A percentile compares a stretch with the other conserved stretches of the same genome.
These are phyloP conservation scores for Proterorhinus semilunaris DNA, from an alignment of 2,113 vertebrate genomes.

Conservation along the genomic window DNA sequence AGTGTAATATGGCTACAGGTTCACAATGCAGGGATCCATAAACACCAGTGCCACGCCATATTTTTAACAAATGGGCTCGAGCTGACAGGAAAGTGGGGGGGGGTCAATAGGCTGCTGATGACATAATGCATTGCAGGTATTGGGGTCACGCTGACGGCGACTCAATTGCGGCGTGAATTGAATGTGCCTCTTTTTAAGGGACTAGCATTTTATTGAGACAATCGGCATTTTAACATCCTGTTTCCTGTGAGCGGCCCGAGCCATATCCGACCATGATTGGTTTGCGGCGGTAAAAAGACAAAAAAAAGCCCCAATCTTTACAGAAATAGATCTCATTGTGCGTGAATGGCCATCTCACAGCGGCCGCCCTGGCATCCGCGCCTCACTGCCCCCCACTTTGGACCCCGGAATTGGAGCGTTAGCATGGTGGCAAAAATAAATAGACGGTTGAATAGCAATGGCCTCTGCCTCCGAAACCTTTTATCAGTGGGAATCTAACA, in stretches of 20 bases:
- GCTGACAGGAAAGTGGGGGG: background rate
- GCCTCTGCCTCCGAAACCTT: slow-evolving; percentile 77
- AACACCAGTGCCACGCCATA: too few relatives aligned
- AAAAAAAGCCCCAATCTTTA: slow-evolving; percentile 59
- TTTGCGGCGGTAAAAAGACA: slow-evolving; percentile 59
- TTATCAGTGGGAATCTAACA: slow-evolving; percentile 85
- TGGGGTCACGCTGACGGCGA: slow-evolving; percentile 70
- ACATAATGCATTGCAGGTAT: slow-evolving; percentile 60
- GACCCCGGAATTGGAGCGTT: slow-evolving; percentile 81
- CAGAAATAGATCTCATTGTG: slow-evolving; percentile 75
- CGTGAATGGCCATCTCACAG: slow-evolving; percentile 78
- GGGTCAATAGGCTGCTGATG: slow-evolving; percentile 31
- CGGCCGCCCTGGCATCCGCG: slow-evolving; percentile 76
- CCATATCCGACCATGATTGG: slow-evolving; percentile 81
- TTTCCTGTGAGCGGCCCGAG: slow-evolving; percentile 72
- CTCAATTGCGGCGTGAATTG: slow-evolving; percentile 71
- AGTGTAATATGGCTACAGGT: too few relatives aligned
- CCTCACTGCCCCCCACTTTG: slow-evolving; percentile 79
- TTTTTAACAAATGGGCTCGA: background rate
- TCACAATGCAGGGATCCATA: too few relatives aligned
- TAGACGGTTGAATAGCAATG: slow-evolving; percentile 80
- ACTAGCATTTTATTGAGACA: slow-evolving; percentile 74
- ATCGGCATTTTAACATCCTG: slow-evolving; percentile 79
- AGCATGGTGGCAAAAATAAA: slow-evolving; percentile 78
- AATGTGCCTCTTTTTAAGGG: slow-evolving; percentile 78